A percentile compares a stretch with the other conserved stretches of the same genome.
phyloP scores from a whole-genome alignment of 2,888 invertebrate genomes.

The Xestia c-nigrum region DNA sequence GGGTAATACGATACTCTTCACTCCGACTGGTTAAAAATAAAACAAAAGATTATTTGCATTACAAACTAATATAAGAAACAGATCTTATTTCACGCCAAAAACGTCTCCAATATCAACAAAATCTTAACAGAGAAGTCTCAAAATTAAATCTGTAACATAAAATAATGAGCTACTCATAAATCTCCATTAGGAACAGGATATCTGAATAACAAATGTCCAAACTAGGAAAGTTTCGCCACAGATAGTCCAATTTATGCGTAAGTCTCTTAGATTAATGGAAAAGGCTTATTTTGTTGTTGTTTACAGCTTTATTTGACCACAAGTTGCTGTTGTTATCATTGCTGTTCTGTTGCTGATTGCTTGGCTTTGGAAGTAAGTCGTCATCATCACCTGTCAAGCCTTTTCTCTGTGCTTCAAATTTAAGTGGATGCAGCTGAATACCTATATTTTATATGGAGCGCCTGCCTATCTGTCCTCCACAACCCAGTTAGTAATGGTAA shows the following conservation, averaged over 20 bases:
- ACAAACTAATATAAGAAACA: neutral
- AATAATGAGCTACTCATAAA: conserved; percentile 61
- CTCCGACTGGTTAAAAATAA: neutral
- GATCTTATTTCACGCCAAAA: neutral
- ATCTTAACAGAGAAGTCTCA: conserved; percentile 17
- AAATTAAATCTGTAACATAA: conserved; percentile 55
- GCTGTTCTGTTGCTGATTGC: conserved; percentile 14
- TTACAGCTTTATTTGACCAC: conserved; percentile 47
- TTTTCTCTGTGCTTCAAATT: too few species aligned
- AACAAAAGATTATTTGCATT: neutral
- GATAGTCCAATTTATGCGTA: conserved; percentile 61
- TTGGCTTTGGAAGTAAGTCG: neutral
- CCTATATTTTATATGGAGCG: too few species aligned
- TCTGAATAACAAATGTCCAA: conserved; percentile 65
- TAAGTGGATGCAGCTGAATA: too few species aligned
- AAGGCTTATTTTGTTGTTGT: conserved; percentile 53
- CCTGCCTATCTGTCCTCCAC: too few species aligned
- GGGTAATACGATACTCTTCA: neutral
- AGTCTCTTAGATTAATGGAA: conserved; percentile 60
- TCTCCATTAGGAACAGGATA: conserved; percentile 62
- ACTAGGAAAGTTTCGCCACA: conserved; percentile 62
- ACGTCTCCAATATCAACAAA: conserved; percentile 14
- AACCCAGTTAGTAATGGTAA: too few species aligned
- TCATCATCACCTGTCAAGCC: neutral
- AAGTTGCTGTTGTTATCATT: conserved; percentile 22